Base-by-base conservation (phyloP, 2,888 invertebrate species). In the Dicranocentrus wangi region DNA sequence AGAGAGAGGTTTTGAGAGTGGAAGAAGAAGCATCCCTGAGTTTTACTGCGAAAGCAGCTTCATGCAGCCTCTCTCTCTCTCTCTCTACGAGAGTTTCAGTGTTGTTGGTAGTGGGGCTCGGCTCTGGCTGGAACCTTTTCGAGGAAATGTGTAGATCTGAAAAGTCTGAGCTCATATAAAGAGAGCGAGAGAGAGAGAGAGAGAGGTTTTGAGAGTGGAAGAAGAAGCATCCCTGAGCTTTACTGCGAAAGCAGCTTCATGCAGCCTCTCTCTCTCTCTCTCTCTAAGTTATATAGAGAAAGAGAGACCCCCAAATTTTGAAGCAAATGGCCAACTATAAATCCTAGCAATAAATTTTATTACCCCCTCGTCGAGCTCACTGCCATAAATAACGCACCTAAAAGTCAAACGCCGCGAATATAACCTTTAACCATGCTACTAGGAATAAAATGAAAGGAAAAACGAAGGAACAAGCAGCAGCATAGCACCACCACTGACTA, bases 271-370 rank as follows among this genome's bases (percentile, higher is more conserved):
- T 39, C 42, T 47, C 32, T 32, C 5, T 10, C 32, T 32, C 47
- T 15, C 47, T n/a, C 47, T 19, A 63, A 23, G 43, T 42, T 61
- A 60, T 76, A 76, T 58, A 47, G 32, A 43, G 72, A 72, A 69
- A 23, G 71, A 80, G 82, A 76, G 71, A 81, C 78, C 79, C 84
- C 84, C 82, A 85, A 85, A 85, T 82, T 85, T 84, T 83, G 80
- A 85, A 86, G 85, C 86, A 86, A 85, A 86, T 86, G 85, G 86
- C 86, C 85, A 85, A 86, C 85, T 85, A 86, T 86, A 86, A 86
- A 86, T 86, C 85, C 86, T 86, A 84, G 86, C 85, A 86, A 86
- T 86, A 86, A 86, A 86, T 86, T 86, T 86, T 86, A 86, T 86
- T 85, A 85, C 85, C 85, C 86, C 85, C 86, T 86, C 84, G 85